Evolutionary conservation across 2,888 invertebrate species (phyloP), one percentile per base, ranked within the genome.

Genomic region (Harpagoxenus sublaevis): DNA sequence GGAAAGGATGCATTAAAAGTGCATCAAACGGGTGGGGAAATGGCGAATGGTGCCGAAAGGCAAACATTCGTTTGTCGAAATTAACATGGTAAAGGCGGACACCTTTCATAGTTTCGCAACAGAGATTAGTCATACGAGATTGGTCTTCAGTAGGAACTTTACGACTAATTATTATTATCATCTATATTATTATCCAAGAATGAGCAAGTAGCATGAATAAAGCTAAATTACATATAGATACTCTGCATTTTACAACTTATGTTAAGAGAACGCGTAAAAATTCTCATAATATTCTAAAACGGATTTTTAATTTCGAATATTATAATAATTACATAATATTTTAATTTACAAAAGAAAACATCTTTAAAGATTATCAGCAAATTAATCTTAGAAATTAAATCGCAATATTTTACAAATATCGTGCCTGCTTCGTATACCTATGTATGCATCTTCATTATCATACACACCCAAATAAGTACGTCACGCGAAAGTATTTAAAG

Each of bases 1-100:
- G 73, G 79, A 81, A 81, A 57, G 73, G 79, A 81, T 73, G 73
- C 60, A 73, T 81, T 81, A 60, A 81, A 81, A 81, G 79, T 79
- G 79, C 79, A 81, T 81, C 73, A 81, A 71, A 73, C 73, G 65
- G 57, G 28, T 23, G 28, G 53, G 48, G 60, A 71, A 57, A 35
- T 57, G 45, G 71, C 35, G 71, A 57, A 35, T 28, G 60, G 18
- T 81, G 71, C 73, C 79, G 45, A 73, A 73, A 71, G 73, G 73
- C 73, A 39, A 18, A 8, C 79, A 60, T 71, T 60, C 31, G 71
- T 71, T 60, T 79, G 71, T 73, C 79, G 73, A 81, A 81, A 81
- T 73, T 81, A 81, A 81, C 79, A 79, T 53, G 71, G 71, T 71
- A 79, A 71, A 71, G 79, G 79, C 79, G 79, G 79, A 23, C 18